Evolutionary conservation across 2,113 vertebrate genomes (phyloP).

Genomic region (Gasterosteus aculeatus): DNA sequence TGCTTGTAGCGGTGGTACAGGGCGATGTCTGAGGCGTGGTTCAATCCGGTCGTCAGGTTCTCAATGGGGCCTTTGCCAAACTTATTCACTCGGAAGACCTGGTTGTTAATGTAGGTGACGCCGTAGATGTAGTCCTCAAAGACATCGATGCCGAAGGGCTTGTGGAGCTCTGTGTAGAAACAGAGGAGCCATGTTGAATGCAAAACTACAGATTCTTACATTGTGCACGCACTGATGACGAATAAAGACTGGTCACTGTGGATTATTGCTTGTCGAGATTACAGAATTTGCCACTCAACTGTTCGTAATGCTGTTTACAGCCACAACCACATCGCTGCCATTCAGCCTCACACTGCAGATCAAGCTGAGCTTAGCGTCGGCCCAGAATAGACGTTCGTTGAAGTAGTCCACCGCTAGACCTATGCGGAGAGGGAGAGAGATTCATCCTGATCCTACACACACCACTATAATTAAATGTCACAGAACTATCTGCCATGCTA

Average conservation of each 20-base stretch:
- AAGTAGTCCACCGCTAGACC: constrained; percentile 96
- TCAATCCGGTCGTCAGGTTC: constrained; percentile 92
- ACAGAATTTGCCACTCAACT: constrained; percentile 75
- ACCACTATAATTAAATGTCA: background rate
- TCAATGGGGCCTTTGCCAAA: constrained; percentile 89
- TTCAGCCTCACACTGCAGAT: constrained; percentile 95
- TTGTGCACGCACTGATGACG: background rate
- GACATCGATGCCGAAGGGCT: constrained; percentile 97
- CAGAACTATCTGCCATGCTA: no score
- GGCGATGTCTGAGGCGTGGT: constrained; percentile 93
- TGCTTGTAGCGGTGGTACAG: constrained; percentile 97
- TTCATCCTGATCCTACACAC: background rate
- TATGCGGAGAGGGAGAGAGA: constrained; percentile 47
- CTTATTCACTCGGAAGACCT: constrained; percentile 96
- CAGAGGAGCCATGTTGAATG: background rate
- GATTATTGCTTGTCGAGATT: background rate
- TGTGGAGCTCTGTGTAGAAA: constrained; percentile 82
- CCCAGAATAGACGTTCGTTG: constrained; percentile 97
- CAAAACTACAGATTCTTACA: background rate
- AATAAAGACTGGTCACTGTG: background rate
- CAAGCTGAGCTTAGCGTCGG: constrained; percentile 92
- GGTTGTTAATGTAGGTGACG: constrained; percentile 94
- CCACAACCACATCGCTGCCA: constrained; percentile 89
- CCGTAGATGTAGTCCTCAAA: constrained; percentile 98
- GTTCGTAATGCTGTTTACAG: constrained; percentile 87